Base-by-base conservation (phyloP, 2,113 vertebrate genomes). In the Antigone vipio region DNA sequence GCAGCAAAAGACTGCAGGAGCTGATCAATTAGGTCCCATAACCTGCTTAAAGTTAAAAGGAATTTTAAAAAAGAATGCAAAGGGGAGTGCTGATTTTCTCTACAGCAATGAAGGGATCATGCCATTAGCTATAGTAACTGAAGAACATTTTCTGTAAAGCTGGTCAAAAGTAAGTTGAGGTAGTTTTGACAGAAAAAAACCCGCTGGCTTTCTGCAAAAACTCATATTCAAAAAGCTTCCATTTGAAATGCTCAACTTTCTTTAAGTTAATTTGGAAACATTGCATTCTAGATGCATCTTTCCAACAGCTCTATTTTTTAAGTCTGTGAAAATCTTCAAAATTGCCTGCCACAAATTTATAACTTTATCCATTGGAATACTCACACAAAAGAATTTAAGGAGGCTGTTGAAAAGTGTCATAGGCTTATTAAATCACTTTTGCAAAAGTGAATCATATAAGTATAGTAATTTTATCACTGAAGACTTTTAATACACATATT, bases 381-480 rank as follows among this genome's bases (percentile, higher is more conserved):
- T 91, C 74, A 86, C 29, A 9, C 38, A 29, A 75, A 47, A 72
- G 45, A 73, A 30, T 6, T 30, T 15, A 35, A 55, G 66, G 30
- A 35, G 34, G 47, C 44, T 77, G 60, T 68, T 81, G 77, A 76
- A 92, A 92, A 95, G 47, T 63, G 32, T 67, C 72, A 76, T 0
- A 22, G 52, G 44, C 69, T 93, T 68, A 86, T 67, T 92, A 94
- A 91, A 69, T 71, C 20, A 20, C 34, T 89, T 82, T 27, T 83
- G 40, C 72, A 89, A 35, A 87, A 92, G 20, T 58, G 50, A 94
- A 75, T 91, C 16, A 8, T 71, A 10, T 38, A 45, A 75, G 58
- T 72, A n/a, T 29, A 95, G 59, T 91, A 93, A 97, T 96, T 94
- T 93, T 60, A 83, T 47, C n/a, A 32, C 35, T 64, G 58, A 85